These are phyloP conservation scores for Augiades crinisus DNA, from an alignment of 2,888 invertebrate species.

Conservation along the genomic window DNA sequence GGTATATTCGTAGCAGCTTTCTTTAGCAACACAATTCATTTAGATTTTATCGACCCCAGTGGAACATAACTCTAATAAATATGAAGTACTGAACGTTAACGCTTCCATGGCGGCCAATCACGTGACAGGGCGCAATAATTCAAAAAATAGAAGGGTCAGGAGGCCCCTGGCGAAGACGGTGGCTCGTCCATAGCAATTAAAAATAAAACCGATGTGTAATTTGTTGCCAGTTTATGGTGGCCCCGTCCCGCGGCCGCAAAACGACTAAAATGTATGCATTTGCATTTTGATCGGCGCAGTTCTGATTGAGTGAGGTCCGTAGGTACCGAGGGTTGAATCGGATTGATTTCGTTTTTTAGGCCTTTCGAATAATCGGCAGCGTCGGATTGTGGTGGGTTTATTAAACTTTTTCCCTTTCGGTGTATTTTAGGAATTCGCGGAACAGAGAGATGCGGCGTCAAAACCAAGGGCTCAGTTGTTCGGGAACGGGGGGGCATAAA, in stretches of 20 bases:
- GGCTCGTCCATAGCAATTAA: constrained; percentile 75
- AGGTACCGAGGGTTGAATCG: constrained; percentile 35
- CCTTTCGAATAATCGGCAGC: constrained; percentile 26
- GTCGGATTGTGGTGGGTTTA: constrained; percentile 20
- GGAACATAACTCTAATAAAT: constrained; percentile 48
- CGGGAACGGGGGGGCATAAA: constrained; percentile 30
- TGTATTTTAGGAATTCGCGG: constrained; percentile 19
- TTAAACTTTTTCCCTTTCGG: constrained; percentile 17
- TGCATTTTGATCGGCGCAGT: constrained; percentile 71
- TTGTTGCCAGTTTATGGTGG: constrained; percentile 73
- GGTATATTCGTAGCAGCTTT: constrained; percentile 21
- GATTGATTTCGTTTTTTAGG: constrained; percentile 23
- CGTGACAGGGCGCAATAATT: constrained; percentile 71
- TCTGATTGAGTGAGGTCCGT: constrained; percentile 67
- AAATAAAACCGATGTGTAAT: constrained; percentile 75
- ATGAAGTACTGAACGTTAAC: constrained; percentile 44
- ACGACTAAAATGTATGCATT: constrained; percentile 55
- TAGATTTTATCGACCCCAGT: constrained; percentile 51
- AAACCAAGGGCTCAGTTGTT: constrained; percentile 20
- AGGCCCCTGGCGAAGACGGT: constrained; percentile 71
- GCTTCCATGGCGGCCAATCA: constrained; percentile 63
- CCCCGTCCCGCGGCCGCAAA: constrained; percentile 54
- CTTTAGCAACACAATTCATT: constrained; percentile 39
- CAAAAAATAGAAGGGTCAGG: constrained; percentile 65
- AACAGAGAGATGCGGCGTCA: constrained; percentile 17